These are phyloP conservation scores for Noctilio leporinus DNA, from an alignment of 2,113 vertebrate genomes.

Conservation along the genomic window DNA sequence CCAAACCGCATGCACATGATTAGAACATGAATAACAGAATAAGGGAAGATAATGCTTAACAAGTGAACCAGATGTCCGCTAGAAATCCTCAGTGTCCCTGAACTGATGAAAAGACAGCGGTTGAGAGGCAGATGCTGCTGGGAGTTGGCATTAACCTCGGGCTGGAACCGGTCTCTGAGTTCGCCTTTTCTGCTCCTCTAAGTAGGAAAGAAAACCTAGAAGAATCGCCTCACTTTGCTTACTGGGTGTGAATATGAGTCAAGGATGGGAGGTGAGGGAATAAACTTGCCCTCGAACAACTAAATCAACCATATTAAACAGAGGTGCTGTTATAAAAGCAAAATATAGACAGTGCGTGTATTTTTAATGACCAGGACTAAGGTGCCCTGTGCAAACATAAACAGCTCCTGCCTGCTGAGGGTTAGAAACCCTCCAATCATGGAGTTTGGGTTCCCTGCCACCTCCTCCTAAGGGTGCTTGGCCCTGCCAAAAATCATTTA, in stretches of 20 bases:
- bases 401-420: background rate
- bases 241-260: background rate
- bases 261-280: background rate
- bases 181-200: background rate
- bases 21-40: background rate
- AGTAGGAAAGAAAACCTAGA: background rate
- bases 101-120: background rate
- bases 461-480: background rate
- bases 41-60: background rate
- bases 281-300: background rate
- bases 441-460: constrained; percentile 30
- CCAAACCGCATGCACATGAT: background rate
- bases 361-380: constrained; percentile 30
- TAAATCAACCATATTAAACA: background rate
- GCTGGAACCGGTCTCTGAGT: background rate
- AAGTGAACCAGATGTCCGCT: background rate
- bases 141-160: background rate
- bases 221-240: background rate
- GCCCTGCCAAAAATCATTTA: constrained; percentile 51
- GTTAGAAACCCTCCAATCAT: background rate
- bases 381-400: constrained; percentile 44
- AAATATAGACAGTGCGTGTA: background rate
- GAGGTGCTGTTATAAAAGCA: constrained; percentile 12
- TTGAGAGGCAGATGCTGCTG: background rate
- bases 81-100: background rate